A percentile compares a stretch with the other conserved stretches of the same genome.
phyloP scores from a whole-genome alignment of 2,113 vertebrate species.

The Ailuropoda melanoleuca region DNA sequence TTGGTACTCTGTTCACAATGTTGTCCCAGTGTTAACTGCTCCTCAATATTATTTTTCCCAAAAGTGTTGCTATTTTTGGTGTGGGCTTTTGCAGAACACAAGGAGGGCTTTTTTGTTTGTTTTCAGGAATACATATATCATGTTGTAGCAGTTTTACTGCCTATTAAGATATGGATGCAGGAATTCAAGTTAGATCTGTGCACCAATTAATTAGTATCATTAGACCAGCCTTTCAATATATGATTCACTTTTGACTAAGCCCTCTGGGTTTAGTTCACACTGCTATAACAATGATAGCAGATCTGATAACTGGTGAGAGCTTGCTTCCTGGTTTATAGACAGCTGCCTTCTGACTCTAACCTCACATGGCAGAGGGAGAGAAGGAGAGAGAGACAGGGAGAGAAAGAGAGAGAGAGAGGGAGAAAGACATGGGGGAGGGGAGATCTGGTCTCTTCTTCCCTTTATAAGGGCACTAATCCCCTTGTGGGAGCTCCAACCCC shows the following conservation, averaged over 20 bases:
- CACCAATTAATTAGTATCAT: not conserved
- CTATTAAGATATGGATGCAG: not conserved
- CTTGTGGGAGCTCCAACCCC: not conserved
- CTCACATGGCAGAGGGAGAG: not conserved
- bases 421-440: not conserved
- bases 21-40: not conserved
- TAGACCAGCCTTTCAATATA: not conserved
- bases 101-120: not conserved
- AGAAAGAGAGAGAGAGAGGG: not conserved
- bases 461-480: not conserved
- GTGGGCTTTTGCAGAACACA: conserved; percentile 19
- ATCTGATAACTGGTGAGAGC: not conserved
- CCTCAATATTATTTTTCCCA: not conserved
- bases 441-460: not conserved
- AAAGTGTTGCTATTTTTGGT: not conserved
- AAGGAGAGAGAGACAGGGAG: no score
- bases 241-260: not conserved
- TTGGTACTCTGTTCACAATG: not conserved
- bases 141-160: not conserved
- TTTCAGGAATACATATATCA: not conserved
- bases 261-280: not conserved
- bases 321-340: not conserved
- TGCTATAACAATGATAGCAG: not conserved
- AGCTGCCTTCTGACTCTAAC: not conserved
- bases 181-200: not conserved